Evolutionary conservation across 2,888 invertebrate species (phyloP).

Genomic region (Drosophila nigricruria): DNA sequence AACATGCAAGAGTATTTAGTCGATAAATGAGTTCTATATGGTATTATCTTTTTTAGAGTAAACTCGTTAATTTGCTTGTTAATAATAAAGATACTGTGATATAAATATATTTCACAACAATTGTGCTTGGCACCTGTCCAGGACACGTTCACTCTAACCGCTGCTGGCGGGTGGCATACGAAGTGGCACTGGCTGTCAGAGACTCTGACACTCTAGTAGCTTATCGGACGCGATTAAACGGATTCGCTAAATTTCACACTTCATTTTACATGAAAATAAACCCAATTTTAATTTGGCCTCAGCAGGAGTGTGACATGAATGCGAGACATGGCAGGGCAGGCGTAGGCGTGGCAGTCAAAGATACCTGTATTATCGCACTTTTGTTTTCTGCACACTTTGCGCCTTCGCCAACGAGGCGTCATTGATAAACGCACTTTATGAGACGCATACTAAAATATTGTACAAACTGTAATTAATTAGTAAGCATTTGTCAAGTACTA

Average conservation of each 20-base stretch:
- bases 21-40: neutral
- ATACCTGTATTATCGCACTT: constrained; percentile 65
- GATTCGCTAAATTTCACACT: constrained; percentile 82
- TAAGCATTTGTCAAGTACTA: constrained; percentile 86
- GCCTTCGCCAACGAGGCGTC: constrained; percentile 32
- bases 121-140: constrained; percentile 49
- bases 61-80: constrained; percentile 3
- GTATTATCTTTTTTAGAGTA: neutral
- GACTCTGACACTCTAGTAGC: constrained; percentile 46
- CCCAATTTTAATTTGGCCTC: constrained; percentile 46
- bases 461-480: constrained; percentile 86
- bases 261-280: constrained; percentile 73
- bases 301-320: constrained; percentile 18
- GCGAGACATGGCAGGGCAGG: neutral
- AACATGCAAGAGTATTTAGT: neutral
- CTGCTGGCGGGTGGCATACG: constrained; percentile 1
- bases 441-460: constrained; percentile 84
- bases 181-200: constrained; percentile 36
- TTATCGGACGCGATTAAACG: constrained; percentile 69
- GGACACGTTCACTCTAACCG: constrained; percentile 25
- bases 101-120: constrained; percentile 5
- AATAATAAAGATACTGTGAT: constrained; percentile 1
- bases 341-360: constrained; percentile 40
- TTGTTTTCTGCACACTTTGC: constrained; percentile 74
- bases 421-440: constrained; percentile 82